phyloP scores from a whole-genome alignment of 2,113 vertebrate genomes.

The Ondatra zibethicus region DNA sequence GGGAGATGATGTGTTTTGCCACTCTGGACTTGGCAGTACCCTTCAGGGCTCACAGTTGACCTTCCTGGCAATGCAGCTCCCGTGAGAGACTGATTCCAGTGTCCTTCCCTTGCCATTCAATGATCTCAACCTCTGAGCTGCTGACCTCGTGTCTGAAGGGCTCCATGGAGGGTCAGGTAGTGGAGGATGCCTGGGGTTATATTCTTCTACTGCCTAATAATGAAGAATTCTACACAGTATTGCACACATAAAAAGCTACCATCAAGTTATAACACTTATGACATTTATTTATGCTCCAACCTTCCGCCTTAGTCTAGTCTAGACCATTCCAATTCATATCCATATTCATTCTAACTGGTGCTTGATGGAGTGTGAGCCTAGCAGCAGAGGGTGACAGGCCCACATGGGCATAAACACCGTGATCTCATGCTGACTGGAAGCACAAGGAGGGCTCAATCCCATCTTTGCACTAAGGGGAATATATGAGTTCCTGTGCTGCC shows the following conservation, averaged over 20 bases:
- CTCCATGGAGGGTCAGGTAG: neutral
- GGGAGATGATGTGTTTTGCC: neutral
- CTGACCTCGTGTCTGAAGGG: neutral
- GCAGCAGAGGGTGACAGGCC: neutral
- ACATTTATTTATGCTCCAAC: neutral
- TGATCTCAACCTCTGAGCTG: neutral
- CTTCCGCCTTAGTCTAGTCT: neutral
- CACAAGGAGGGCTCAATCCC: accelerated
- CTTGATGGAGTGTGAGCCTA: neutral
- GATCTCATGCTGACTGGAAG: neutral
- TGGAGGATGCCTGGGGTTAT: neutral
- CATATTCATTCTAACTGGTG: neutral
- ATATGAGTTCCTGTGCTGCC: neutral
- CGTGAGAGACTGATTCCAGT: neutral
- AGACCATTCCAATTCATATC: neutral
- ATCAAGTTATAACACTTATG: neutral
- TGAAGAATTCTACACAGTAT: neutral
- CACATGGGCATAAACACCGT: too few relatives aligned
- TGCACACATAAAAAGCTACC: neutral
- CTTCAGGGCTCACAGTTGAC: neutral
- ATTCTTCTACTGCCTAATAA: neutral
- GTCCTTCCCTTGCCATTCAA: neutral
- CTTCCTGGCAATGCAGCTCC: neutral
- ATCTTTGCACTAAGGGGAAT: neutral
- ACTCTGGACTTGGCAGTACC: neutral